phyloP scores from a whole-genome alignment of 2,888 invertebrate genomes.

The Cyaniris semiargus region DNA sequence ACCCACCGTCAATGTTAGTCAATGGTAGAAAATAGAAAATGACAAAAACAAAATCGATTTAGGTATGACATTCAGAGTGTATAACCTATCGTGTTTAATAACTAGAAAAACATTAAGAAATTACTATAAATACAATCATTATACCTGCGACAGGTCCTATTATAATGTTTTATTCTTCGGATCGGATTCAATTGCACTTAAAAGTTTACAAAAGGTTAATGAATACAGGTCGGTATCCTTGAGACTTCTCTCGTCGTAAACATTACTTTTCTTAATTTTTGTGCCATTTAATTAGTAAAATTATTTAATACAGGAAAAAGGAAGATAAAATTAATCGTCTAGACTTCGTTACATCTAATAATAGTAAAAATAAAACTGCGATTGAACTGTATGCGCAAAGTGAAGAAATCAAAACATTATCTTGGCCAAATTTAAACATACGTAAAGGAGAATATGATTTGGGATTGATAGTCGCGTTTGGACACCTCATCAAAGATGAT shows the following conservation, averaged over 20 bases:
- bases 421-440: slow-evolving; percentile 83
- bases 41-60: neutral
- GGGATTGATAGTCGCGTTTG: slow-evolving; percentile 96
- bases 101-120: slow-evolving; percentile 49
- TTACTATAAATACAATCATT: slow-evolving; percentile 47
- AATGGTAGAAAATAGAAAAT: no score
- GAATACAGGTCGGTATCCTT: slow-evolving; percentile 82
- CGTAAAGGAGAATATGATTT: slow-evolving; percentile 84
- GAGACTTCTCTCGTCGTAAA: slow-evolving; percentile 2
- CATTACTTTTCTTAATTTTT: slow-evolving; percentile 19
- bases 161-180: slow-evolving; percentile 88
- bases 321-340: slow-evolving; percentile 75
- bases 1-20: no score
- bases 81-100: slow-evolving; percentile 56
- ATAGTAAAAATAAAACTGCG: slow-evolving; percentile 79
- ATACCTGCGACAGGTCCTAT: slow-evolving; percentile 48
- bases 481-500: slow-evolving; percentile 89
- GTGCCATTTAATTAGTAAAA: slow-evolving; percentile 48
- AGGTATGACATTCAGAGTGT: slow-evolving; percentile 50
- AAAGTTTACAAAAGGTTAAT: slow-evolving; percentile 85
- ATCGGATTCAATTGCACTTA: slow-evolving; percentile 89
- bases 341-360: slow-evolving; percentile 86
- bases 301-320: slow-evolving; percentile 71
- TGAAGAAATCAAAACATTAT: slow-evolving; percentile 79
- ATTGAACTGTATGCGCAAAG: slow-evolving; percentile 85